phyloP scores from a whole-genome alignment of 2,888 invertebrate species.

The Liodrosophila aerea region DNA sequence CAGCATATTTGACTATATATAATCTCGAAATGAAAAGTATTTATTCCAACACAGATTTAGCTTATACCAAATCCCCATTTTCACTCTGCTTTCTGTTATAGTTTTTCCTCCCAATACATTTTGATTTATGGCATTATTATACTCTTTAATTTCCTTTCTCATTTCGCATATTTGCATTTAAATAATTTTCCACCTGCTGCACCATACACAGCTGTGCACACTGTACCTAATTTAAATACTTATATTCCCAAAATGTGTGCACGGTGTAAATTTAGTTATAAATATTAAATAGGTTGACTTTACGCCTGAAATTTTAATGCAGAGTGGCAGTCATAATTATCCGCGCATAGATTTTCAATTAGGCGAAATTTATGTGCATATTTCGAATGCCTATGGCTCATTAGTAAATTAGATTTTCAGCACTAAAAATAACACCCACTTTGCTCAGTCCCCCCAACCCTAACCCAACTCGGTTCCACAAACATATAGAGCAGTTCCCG shows the following conservation, averaged over 20 bases:
- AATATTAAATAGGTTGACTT: slow-evolving; percentile 25
- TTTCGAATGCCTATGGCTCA: slow-evolving; percentile 73
- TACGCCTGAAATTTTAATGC: slow-evolving; percentile 48
- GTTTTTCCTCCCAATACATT: no score
- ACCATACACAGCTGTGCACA: no score
- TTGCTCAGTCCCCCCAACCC: not conserved
- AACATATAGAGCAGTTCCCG: slow-evolving; percentile 20
- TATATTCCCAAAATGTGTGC: not conserved
- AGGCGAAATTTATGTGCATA: slow-evolving; percentile 75
- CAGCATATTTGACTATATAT: no score
- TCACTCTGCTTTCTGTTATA: no score
- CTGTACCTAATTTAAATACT: not conserved
- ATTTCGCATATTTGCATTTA: slow-evolving; percentile 2
- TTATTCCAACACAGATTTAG: no score
- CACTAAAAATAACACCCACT: slow-evolving; percentile 63
- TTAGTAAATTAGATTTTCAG: slow-evolving; percentile 67
- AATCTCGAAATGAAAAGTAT: no score
- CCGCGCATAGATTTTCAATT: slow-evolving; percentile 75
- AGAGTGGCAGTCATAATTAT: slow-evolving; percentile 67
- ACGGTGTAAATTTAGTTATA: slow-evolving; percentile 18
- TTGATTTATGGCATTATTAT: not conserved
- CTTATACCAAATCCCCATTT: no score
- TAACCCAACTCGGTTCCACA: not conserved
- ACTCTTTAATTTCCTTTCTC: not conserved
- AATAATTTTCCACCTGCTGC: slow-evolving; percentile 23